Percentiles rank a stretch among this genome's conserved stretches.
Evolutionary conservation across 2,113 vertebrate species (phyloP).

Genomic region (Mohoua ochrocephala): DNA sequence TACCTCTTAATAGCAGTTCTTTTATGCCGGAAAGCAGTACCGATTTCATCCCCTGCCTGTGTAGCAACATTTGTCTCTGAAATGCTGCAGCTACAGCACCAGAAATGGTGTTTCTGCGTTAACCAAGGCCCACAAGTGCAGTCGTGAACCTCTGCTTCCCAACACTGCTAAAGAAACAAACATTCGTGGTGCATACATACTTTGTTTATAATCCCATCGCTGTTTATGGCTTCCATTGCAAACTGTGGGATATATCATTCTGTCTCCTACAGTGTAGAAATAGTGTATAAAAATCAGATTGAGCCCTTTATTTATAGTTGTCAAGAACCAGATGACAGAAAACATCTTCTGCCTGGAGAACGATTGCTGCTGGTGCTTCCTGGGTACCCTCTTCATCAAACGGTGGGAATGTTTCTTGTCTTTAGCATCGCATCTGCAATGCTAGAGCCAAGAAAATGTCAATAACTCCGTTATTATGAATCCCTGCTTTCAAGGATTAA

Average conservation of each 20-base stretch:
- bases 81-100: neutral
- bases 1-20: neutral
- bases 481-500: slow-evolving; percentile 14
- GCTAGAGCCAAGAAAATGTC: neutral
- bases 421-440: slow-evolving; percentile 16
- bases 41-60: neutral
- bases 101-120: neutral
- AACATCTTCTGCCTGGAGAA: neutral
- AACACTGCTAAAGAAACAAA: neutral
- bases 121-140: neutral
- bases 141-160: neutral
- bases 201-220: neutral
- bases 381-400: slow-evolving; percentile 18
- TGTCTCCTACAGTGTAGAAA: neutral
- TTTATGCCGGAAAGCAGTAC: neutral
- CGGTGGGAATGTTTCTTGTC: neutral
- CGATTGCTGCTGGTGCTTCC: neutral
- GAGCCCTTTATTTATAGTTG: slow-evolving; percentile 9
- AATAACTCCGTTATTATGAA: neutral
- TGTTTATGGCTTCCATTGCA: neutral
- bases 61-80: neutral
- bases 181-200: neutral
- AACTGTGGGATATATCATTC: neutral
- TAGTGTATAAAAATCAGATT: neutral
- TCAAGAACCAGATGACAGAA: slow-evolving; percentile 34